Evolutionary conservation across 2,113 vertebrate species (phyloP).

Genomic region (Pseudorasbora parva): DNA sequence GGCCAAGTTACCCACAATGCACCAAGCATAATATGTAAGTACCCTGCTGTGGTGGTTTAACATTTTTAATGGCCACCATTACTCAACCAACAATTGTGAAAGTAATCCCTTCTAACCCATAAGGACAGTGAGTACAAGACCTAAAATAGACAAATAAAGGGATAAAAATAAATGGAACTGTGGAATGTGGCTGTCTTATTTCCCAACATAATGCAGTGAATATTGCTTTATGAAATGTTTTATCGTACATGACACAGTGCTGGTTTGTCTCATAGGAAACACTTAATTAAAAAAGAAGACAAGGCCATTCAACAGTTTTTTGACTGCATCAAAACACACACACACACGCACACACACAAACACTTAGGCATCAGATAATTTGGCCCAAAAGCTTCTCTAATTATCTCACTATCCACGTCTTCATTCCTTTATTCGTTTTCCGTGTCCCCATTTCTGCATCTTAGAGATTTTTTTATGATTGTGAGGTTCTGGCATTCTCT

Average conservation of each 20-base stretch:
- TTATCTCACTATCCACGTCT: neutral
- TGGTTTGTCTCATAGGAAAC: constrained; percentile 28
- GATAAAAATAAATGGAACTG: too few species aligned
- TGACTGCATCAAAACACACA: neutral
- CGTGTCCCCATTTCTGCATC: constrained; percentile 29
- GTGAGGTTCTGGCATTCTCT: constrained; percentile 50
- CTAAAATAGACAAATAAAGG: too few species aligned
- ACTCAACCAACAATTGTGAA: constrained; percentile 49
- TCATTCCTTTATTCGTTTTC: constrained; percentile 39
- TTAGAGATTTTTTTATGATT: constrained; percentile 43
- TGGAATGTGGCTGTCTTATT: too few species aligned
- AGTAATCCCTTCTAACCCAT: constrained; percentile 38
- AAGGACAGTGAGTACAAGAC: constrained; percentile 17
- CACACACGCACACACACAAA: neutral
- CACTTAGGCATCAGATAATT: constrained; percentile 3
- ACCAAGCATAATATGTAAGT: constrained; percentile 39
- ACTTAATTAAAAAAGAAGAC: constrained; percentile 31
- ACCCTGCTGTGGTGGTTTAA: constrained; percentile 44
- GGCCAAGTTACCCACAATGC: constrained; percentile 53
- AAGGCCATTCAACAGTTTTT: neutral
- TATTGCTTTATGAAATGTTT: constrained; percentile 14
- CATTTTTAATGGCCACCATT: constrained; percentile 39
- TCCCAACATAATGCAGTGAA: constrained; percentile 18
- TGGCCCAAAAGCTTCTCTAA: neutral
- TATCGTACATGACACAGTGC: constrained; percentile 29